phyloP scores from a whole-genome alignment of 2,797 vertebrate genomes.

The Trichosurus vulpecula region DNA sequence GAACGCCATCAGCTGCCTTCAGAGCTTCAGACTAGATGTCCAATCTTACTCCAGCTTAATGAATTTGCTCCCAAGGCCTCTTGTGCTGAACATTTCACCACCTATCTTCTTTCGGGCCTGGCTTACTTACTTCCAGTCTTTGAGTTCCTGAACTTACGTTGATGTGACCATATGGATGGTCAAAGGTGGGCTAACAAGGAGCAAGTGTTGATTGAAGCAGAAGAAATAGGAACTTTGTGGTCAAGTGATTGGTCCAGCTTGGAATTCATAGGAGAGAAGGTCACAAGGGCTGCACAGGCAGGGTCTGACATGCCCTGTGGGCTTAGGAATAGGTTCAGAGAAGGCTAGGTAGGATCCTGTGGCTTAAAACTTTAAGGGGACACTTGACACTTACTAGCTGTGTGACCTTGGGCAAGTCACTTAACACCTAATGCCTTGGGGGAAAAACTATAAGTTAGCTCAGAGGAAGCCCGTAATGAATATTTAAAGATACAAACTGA shows the following conservation, averaged over 20 bases:
- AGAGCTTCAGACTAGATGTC: background rate
- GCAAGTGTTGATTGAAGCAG: background rate
- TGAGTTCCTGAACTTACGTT: background rate
- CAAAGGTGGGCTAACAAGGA: too few species aligned
- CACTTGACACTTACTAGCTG: too few species aligned
- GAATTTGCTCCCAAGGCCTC: background rate
- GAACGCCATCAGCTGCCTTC: background rate
- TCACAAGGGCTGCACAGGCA: background rate
- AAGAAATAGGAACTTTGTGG: background rate
- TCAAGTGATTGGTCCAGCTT: background rate
- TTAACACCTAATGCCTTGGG: too few species aligned
- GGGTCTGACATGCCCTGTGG: too few species aligned
- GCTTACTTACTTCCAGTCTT: constrained; percentile 5
- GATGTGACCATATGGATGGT: background rate
- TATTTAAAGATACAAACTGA: background rate
- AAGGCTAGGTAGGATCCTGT: background rate
- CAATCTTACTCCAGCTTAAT: background rate
- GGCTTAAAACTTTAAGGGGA: background rate
- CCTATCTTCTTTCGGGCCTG: background rate
- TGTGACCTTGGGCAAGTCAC: too few species aligned
- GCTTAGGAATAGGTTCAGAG: background rate
- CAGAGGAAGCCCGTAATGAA: too few species aligned
- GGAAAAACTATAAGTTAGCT: too few species aligned
- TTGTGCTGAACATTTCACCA: background rate
- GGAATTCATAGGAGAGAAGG: background rate